phyloP scores from a whole-genome alignment of 2,113 vertebrate species.

The Drymodes brunneopygia region DNA sequence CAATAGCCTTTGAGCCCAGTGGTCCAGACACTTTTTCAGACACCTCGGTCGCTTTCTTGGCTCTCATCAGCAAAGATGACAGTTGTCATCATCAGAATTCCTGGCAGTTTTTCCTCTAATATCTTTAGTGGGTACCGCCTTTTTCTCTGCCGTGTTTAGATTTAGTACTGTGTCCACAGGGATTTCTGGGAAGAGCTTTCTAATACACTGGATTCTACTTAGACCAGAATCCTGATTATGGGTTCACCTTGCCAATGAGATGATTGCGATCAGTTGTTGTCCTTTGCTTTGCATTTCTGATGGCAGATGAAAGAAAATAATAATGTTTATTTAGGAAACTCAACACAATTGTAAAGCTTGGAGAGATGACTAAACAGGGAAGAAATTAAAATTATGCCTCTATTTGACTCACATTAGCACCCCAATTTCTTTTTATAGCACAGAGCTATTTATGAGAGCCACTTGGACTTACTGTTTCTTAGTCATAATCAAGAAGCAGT shows the following conservation, averaged over 20 bases:
- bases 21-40: neutral
- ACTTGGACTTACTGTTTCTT: neutral
- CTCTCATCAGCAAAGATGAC: neutral
- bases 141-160: neutral
- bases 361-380: neutral
- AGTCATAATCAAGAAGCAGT: neutral
- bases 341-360: neutral
- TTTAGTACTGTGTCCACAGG: neutral
- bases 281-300: neutral
- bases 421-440: neutral
- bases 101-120: neutral
- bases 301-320: neutral
- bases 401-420: neutral
- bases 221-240: neutral
- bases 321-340: neutral
- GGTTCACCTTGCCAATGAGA: neutral
- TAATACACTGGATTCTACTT: neutral
- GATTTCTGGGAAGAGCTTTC: neutral
- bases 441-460: neutral
- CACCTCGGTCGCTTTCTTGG: neutral
- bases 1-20: neutral
- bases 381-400: neutral
- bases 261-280: neutral
- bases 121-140: neutral
- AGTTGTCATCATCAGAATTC: neutral